Base-by-base conservation (phyloP, 2,113 vertebrate genomes). In the Odocoileus virginianus region DNA sequence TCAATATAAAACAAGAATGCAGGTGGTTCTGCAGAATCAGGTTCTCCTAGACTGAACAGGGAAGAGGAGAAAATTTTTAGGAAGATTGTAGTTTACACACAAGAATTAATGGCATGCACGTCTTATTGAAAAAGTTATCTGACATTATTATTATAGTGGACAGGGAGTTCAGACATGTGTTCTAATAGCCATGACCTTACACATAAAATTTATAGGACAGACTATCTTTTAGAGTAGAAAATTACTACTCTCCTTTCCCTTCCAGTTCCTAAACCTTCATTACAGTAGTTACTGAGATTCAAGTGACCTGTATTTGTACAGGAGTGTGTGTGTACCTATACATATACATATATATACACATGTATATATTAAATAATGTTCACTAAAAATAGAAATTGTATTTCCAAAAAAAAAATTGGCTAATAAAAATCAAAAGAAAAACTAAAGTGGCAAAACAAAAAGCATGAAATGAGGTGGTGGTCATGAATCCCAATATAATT, bases 311-410 rank as follows among this genome's bases (percentile, higher is more conserved):
- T 50, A 92, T 89, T 82, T 86, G 52, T 93, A 78, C 79, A n/a
- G 9, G 11, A 91, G 3, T 57, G 23, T 55, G 5, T 71, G 4
- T 57, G 23, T 67, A 67, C 27, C 25, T 57, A 52, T 19, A 61
- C 50, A 5, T 7, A 36, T 11, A 58, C 5, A 50, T 5, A 47
- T 17, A 81, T 67, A 36, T 58, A 57, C 87, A 52, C n/a, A 54
- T 58, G n/a, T 64, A 57, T 87, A 45, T 88, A 78, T 78, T 47
- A 61, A 14, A 43, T 78, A 23, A 21, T 93, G 67, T 36, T 88
- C 40, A 76, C 79, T 98, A 95, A 94, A 96, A 92, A 43, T 28
- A 85, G 40, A 91, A 96, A 81, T 21, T 67, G 40, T 76, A 92
- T 67, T 85, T 58, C 36, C 9, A 94, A 27, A 95, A 43, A 43